These are phyloP conservation scores for Halesus radiatus DNA, from an alignment of 1,140 invertebrate genomes.

Conservation along the genomic window DNA sequence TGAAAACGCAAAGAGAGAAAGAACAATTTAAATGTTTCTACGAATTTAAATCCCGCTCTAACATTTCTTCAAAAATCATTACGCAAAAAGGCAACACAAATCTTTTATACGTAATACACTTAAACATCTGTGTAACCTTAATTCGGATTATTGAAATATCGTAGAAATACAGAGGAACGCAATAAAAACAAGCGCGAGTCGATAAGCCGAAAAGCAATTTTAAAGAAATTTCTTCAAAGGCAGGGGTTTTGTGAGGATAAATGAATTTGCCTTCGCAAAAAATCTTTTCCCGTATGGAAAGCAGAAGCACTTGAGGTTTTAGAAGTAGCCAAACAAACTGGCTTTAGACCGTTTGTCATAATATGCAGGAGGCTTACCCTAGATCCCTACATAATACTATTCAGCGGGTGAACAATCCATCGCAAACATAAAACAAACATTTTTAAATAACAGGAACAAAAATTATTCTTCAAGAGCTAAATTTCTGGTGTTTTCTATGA, in stretches of 20 bases:
- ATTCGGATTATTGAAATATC: constrained; percentile 48
- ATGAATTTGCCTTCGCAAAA: constrained; percentile 42
- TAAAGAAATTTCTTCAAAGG: constrained; percentile 43
- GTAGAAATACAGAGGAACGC: constrained; percentile 47
- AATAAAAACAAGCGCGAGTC: constrained; percentile 54
- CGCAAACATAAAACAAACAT: too few relatives aligned
- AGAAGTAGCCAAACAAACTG: constrained; percentile 31
- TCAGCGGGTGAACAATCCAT: too few relatives aligned
- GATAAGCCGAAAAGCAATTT: constrained; percentile 57
- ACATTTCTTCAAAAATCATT: too few relatives aligned
- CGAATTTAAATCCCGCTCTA: too few relatives aligned
- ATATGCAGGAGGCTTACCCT: too few relatives aligned
- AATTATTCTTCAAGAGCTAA: too few relatives aligned
- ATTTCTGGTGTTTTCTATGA: too few relatives aligned
- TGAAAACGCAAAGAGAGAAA: too few relatives aligned
- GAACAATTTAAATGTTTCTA: too few relatives aligned
- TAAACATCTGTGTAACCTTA: constrained; percentile 35
- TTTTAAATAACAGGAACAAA: too few relatives aligned
- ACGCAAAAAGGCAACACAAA: not conserved
- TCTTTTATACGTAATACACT: constrained; percentile 14
- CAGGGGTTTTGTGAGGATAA: constrained; percentile 50
- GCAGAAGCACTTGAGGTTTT: constrained; percentile 36
- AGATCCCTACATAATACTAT: too few relatives aligned
- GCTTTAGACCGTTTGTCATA: too few relatives aligned
- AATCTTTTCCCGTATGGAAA: constrained; percentile 29